A percentile compares a stretch with the other conserved stretches of the same genome.
Evolutionary conservation across 92 coral and sea anemone species (phyloP).

Genomic region (Actinostola sp.): DNA sequence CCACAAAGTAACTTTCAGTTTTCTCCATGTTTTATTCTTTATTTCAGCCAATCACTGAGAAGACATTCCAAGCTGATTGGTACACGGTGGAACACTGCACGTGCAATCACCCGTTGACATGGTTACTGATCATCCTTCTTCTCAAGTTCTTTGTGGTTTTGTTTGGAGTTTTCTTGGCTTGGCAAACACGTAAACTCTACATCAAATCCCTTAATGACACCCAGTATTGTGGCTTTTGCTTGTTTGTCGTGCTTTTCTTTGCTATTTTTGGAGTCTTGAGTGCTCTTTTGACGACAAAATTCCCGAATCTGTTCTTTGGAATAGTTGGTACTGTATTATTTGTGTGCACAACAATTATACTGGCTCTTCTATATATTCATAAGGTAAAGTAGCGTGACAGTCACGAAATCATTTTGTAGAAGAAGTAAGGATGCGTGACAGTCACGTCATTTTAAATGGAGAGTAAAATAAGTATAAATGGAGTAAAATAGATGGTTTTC

Average conservation of each 20-base stretch:
- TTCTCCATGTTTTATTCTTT: not conserved
- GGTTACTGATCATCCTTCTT: slow-evolving; percentile 72
- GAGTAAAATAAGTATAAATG: too few species aligned
- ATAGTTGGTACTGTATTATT: slow-evolving; percentile 65
- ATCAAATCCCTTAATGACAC: slow-evolving; percentile 86
- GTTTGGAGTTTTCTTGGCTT: slow-evolving; percentile 85
- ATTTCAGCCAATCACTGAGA: slow-evolving; percentile 83
- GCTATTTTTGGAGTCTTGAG: slow-evolving; percentile 63
- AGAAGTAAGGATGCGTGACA: too few species aligned
- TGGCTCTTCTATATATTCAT: slow-evolving; percentile 73
- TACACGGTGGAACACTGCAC: slow-evolving; percentile 86
- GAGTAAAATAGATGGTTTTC: too few species aligned
- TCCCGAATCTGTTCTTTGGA: slow-evolving; percentile 77
- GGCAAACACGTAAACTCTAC: slow-evolving; percentile 90
- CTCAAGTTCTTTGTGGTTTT: slow-evolving; percentile 65
- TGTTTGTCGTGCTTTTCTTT: slow-evolving; percentile 68
- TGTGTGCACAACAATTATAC: slow-evolving; percentile 74
- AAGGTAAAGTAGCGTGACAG: slow-evolving; percentile 61
- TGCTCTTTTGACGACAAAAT: slow-evolving; percentile 60
- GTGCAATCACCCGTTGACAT: slow-evolving; percentile 58
- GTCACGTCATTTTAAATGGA: too few species aligned
- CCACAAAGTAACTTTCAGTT: too few species aligned
- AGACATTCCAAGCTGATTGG: slow-evolving; percentile 71
- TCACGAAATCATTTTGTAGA: too few species aligned
- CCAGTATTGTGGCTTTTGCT: slow-evolving; percentile 78